A percentile compares a stretch with the other conserved stretches of the same genome.
Evolutionary conservation across 2,888 invertebrate genomes (phyloP).

Genomic region (Parnassius mnemosyne): DNA sequence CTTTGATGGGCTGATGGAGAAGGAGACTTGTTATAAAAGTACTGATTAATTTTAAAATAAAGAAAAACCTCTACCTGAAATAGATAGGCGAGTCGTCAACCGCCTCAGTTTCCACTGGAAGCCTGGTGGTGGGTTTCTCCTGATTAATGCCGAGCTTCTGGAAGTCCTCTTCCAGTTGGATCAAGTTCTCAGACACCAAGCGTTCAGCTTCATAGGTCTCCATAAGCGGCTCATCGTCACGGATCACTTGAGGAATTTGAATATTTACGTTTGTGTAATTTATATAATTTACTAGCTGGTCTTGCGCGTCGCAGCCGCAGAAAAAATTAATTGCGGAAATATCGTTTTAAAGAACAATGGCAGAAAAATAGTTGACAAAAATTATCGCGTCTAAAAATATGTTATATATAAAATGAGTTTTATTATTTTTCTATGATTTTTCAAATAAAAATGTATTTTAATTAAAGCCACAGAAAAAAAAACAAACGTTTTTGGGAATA

Average conservation of each 20-base stretch:
- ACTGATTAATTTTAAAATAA: background rate
- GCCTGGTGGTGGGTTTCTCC: constrained; percentile 55
- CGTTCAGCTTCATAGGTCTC: constrained; percentile 81
- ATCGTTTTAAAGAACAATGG: too few relatives aligned
- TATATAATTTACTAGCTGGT: too few relatives aligned
- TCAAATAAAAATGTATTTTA: too few relatives aligned
- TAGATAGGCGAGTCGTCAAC: constrained; percentile 84
- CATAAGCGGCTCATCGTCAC: constrained; percentile 75
- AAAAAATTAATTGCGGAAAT: too few relatives aligned
- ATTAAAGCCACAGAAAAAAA: too few relatives aligned
- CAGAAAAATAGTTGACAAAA: too few relatives aligned
- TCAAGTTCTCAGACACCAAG: constrained; percentile 83
- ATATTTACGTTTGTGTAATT: too few relatives aligned
- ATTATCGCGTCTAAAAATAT: too few relatives aligned
- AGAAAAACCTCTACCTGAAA: constrained; percentile 76
- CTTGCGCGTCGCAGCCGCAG: too few relatives aligned
- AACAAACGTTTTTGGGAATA: too few relatives aligned
- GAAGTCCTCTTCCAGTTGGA: constrained; percentile 84
- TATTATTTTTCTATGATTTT: too few relatives aligned
- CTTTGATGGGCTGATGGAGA: background rate
- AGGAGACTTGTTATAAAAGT: background rate
- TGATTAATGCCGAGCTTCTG: constrained; percentile 60
- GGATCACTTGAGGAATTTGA: constrained; percentile 46
- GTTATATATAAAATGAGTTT: too few relatives aligned
- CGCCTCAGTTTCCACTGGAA: constrained; percentile 59